Percentiles rank a stretch among this genome's conserved stretches.
Evolutionary conservation across 2,888 invertebrate species (phyloP).

Genomic region (Pterobdella sp.): DNA sequence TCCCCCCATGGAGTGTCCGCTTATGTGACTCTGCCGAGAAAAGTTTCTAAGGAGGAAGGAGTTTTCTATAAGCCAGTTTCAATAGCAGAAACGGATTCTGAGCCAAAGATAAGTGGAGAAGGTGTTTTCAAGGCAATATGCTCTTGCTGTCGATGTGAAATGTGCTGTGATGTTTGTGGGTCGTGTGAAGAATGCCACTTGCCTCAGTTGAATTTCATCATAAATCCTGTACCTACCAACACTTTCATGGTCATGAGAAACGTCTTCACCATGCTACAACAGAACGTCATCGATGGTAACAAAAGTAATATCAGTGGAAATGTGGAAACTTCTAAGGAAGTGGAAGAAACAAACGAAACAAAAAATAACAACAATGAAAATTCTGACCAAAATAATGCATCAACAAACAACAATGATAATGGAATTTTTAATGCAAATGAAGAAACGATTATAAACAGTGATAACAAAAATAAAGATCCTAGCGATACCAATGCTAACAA

Average conservation of each 20-base stretch:
- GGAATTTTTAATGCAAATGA: neutral
- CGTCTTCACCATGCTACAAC: too few species aligned
- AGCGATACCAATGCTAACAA: neutral
- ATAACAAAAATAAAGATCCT: neutral
- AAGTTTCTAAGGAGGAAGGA: neutral
- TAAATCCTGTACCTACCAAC: neutral
- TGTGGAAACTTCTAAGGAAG: neutral
- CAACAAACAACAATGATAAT: neutral
- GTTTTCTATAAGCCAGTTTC: neutral
- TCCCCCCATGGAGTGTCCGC: constrained; percentile 2
- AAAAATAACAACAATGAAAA: neutral
- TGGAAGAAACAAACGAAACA: neutral
- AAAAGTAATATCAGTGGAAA: neutral
- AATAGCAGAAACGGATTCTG: neutral
- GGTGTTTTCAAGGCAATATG: neutral
- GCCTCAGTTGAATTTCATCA: neutral
- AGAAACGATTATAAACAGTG: neutral
- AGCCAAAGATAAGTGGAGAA: neutral
- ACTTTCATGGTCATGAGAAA: neutral
- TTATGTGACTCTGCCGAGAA: constrained; percentile 4
- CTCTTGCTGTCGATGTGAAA: neutral
- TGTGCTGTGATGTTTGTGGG: neutral
- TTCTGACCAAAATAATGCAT: neutral
- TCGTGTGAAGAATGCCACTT: neutral
- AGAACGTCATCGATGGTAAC: too few species aligned